Conservation (phyloP, 1,140 invertebrate genomes). For the Trissolcus basalis region DNA sequence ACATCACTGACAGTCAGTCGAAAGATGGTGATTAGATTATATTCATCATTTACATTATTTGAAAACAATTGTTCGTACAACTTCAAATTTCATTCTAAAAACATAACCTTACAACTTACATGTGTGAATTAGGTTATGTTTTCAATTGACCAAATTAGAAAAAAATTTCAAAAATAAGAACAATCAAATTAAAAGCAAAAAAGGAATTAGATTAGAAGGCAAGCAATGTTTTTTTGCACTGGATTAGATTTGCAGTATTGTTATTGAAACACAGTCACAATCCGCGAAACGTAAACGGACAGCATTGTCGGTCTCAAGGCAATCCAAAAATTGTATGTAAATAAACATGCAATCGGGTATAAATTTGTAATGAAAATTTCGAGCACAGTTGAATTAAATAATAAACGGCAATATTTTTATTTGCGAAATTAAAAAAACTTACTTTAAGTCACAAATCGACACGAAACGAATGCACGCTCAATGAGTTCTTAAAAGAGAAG, state of each 20-base stretch:
- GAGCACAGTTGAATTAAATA: too few species aligned
- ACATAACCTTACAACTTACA: background rate
- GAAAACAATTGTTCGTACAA: background rate
- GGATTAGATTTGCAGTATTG: too few species aligned
- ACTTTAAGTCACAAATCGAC: slow-evolving; percentile 34
- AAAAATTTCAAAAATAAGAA: too few species aligned
- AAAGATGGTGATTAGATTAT: slow-evolving; percentile 72
- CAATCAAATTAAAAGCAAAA: too few species aligned
- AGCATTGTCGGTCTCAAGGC: too few species aligned
- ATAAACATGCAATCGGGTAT: background rate
- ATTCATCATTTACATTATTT: slow-evolving; percentile 64
- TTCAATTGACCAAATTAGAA: too few species aligned
- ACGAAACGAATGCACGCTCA: slow-evolving; percentile 39
- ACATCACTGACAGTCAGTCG: slow-evolving; percentile 71
- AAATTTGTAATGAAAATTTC: background rate
- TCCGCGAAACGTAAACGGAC: background rate
- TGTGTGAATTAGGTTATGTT: too few species aligned
- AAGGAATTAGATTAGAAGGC: too few species aligned
- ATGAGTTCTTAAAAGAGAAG: slow-evolving; percentile 10
- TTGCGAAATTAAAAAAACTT: slow-evolving; percentile 7
- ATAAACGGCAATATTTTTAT: too few species aligned
- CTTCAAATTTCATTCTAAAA: background rate
- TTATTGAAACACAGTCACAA: too few species aligned
- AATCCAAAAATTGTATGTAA: background rate
- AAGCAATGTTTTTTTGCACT: too few species aligned